Evolutionary conservation across 2,797 vertebrate genomes (phyloP).

Genomic region (Hephaestus fuliginosus): DNA sequence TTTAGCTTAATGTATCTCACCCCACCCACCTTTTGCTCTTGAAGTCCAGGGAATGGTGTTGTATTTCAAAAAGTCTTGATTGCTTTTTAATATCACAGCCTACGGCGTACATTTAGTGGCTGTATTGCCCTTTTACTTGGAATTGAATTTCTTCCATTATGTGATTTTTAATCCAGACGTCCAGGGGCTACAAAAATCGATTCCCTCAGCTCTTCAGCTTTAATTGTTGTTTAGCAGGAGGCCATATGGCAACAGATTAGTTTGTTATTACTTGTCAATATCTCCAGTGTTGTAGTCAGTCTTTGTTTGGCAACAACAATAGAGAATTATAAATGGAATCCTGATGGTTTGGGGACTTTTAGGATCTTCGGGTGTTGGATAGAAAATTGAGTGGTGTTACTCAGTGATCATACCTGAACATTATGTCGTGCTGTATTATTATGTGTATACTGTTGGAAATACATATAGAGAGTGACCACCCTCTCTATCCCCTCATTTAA

Average conservation of each 20-base stretch:
- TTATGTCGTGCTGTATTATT: not conserved
- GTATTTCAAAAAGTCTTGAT: conserved; percentile 81
- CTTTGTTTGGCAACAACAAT: conserved; percentile 5
- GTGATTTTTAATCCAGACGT: conserved; percentile 82
- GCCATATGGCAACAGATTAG: conserved; percentile 59
- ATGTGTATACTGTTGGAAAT: not conserved
- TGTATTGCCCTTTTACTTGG: conserved; percentile 82
- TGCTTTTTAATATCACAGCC: conserved; percentile 86
- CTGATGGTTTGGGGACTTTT: not conserved
- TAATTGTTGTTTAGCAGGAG: conserved; percentile 76
- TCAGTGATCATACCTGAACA: not conserved
- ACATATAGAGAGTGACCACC: not conserved
- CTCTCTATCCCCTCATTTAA: not conserved
- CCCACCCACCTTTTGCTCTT: conserved; percentile 44
- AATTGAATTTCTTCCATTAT: conserved; percentile 86
- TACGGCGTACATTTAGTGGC: conserved; percentile 77
- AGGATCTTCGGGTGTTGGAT: not conserved
- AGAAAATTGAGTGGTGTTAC: not conserved
- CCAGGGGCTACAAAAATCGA: conserved; percentile 78
- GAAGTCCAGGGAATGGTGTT: conserved; percentile 57
- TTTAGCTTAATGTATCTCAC: conserved; percentile 24
- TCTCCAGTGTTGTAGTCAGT: conserved; percentile 20
- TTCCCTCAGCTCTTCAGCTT: conserved; percentile 63
- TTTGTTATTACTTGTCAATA: conserved; percentile 64
- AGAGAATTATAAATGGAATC: conserved; percentile 4